Percentiles rank a stretch among this genome's conserved stretches.
Conservation (phyloP, 1,140 invertebrate species). For the Dufourea novaeangliae region DNA sequence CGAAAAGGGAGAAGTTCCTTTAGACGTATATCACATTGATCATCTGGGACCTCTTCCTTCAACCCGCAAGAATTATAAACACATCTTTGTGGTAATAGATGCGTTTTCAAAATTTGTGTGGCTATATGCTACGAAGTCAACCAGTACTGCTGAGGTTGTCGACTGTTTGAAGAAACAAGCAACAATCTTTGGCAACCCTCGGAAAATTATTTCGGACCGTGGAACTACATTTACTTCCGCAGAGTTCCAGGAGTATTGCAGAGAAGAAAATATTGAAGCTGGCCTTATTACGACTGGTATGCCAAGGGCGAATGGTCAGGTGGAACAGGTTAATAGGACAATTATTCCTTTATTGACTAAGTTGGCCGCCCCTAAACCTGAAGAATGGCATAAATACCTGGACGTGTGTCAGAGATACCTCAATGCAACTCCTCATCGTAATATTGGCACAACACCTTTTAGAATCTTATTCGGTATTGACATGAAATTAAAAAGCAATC, state of each 20-base stretch:
- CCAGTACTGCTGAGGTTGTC: background rate
- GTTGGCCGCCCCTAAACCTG: background rate
- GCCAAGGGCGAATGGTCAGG: background rate
- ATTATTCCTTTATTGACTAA: background rate
- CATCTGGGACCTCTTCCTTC: constrained; percentile 57
- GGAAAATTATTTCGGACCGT: constrained; percentile 3
- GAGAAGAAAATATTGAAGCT: background rate
- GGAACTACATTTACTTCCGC: background rate
- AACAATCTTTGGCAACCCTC: constrained; percentile 2
- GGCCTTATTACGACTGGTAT: background rate
- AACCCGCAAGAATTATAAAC: constrained; percentile 38
- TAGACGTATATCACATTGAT: constrained; percentile 19
- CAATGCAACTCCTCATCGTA: background rate
- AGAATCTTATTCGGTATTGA: background rate
- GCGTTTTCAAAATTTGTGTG: background rate
- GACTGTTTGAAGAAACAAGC: background rate
- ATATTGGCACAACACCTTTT: background rate
- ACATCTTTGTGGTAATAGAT: constrained; percentile 23
- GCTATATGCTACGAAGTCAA: background rate
- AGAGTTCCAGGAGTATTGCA: background rate
- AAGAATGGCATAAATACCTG: background rate
- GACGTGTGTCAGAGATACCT: background rate
- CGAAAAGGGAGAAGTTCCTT: background rate
- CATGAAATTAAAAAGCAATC: background rate
- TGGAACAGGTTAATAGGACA: background rate